Evolutionary conservation across 2,888 invertebrate species (phyloP), one percentile per base, ranked within the genome.

Genomic region (Protonemura montana): DNA sequence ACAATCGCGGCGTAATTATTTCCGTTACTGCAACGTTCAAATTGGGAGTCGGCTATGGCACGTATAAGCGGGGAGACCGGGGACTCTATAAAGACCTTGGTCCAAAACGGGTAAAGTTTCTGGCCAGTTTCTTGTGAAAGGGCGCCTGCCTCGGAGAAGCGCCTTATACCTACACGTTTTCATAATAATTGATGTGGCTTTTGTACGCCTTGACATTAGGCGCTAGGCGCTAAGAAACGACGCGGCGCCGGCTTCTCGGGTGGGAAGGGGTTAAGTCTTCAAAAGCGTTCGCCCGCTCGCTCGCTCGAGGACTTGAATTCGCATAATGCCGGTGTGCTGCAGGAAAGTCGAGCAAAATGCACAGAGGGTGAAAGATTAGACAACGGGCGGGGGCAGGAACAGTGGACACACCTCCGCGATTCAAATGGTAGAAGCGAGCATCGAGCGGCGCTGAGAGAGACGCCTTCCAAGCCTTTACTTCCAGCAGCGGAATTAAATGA

Each of bases 361-460:
- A n/a, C 59, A 16, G 84, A 78, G 85, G 85, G 82, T 86, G 42
- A 83, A 83, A 85, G 85, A 84, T 84, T 84, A 85, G 85, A 82
- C 85, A 85, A 82, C 59, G 76, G 78, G 85, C 16, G 78, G 42
- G 26, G 42, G 29, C 26, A 27, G 76, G 82, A 85, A 21, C 85
- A 59, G 82, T 85, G 87, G 87, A 87, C 87, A 87, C 87, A 87
- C 87, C 87, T 87, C 85, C 87, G 27, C 81, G 59, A n/a, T 28
- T 84, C 85, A 41, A 76, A 59, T 76, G 76, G 29, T 82, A 82
- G 29, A 13, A 82, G 0, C 41, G 86, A 77, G 86, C 29, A 27
- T 59, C 29, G 28, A 81, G 27, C 82, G 82, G 78, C 86, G 82
- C 21, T 76, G 81, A 76, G 76, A 76, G 59, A 28, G 59, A 82